Evolutionary conservation across 2,113 vertebrate genomes (phyloP), one percentile per base, ranked within the genome.

Genomic region (Plectropomus leopardus): DNA sequence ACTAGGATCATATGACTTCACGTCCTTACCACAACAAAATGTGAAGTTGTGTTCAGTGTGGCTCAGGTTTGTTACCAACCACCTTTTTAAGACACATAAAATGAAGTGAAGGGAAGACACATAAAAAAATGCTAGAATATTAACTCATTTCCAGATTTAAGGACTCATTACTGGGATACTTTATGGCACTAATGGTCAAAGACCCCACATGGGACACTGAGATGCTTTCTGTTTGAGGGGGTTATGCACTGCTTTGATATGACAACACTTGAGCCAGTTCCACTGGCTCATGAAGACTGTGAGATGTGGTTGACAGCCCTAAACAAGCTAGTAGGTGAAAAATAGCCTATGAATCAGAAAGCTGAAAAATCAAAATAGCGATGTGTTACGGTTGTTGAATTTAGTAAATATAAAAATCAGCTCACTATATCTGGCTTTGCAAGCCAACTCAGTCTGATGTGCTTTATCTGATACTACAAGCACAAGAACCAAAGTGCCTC

Each of bases 401-500:
- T 45, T 44, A 1, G 26, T 7, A 30, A 15, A 61, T 10, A 40
- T 2, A 40, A 9, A 40, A 40, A n/a, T 2, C 23, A 19, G 36
- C 40, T 45, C 13, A 7, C 32, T 34, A 2, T 19, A 21, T 67
- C 19, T 57, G 34, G 19, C 70, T 77, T 60, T 24, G 26, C 36
- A 72, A 71, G 59, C 73, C 71, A 45, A 24, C 45, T 57, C 44
- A 44, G 40, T 44, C 59, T 45, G 64, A 83, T 32, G 40, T 74
- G 73, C 58, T 78, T 14, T 63, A 4, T 74, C 34, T 80, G 54
- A 78, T 83, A 53, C 5, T 60, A 72, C 58, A 78, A 55, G 44
- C 5, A 60, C n/a, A 64, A 76, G 34, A 81, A 68, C 26, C 71
- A 76, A 58, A 82, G 69, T 21, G 47, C 16, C 48, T 24, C 15